Evolutionary conservation across 2,888 invertebrate species (phyloP), one percentile per base, ranked within the genome.

Genomic region (Diploptera punctata): DNA sequence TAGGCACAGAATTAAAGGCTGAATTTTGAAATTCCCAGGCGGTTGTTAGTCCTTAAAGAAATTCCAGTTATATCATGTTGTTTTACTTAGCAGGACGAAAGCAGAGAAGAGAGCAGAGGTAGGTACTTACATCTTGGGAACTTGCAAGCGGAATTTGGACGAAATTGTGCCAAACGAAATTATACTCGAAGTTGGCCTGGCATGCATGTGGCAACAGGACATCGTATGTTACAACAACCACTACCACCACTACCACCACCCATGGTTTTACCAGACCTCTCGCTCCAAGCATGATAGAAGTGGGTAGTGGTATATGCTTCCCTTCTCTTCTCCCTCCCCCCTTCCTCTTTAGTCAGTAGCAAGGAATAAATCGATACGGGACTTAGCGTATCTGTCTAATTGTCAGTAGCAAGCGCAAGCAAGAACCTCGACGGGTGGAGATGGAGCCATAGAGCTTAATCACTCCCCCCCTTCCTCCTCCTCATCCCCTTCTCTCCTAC

Each of bases 361-460:
- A 72, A 70, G 67, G 70, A 75, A 75, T 75, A 75, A 75, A 75
- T 75, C 75, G 75, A 75, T 75, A 75, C 68, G 68, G 65, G 75
- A 75, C 75, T 75, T 75, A 75, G 75, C 75, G 82, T 82, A 84
- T 83, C 83, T 83, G 83, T 84, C 83, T 83, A 83, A 84, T 84
- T 84, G 84, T 84, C 83, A 83, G 84, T 81, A 79, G 81, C 74
- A 74, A 74, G 68, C 74, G 69, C 72, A 71, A 68, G 74, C 72
- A 72, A 61, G 70, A 71, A 68, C 75, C 75, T 74, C 74, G 68
- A 68, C 74, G 71, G 68, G 69, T 43, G 67, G 71, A 61, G 71
- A 74, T 74, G 74, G 71, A 83, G 84, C 84, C 85, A 85, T 84
- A 86, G 84, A 85, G 86, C 86, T 86, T 86, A 86, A 86, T 86